Evolutionary conservation across 2,888 invertebrate species (phyloP).

Genomic region (Apamea anceps): DNA sequence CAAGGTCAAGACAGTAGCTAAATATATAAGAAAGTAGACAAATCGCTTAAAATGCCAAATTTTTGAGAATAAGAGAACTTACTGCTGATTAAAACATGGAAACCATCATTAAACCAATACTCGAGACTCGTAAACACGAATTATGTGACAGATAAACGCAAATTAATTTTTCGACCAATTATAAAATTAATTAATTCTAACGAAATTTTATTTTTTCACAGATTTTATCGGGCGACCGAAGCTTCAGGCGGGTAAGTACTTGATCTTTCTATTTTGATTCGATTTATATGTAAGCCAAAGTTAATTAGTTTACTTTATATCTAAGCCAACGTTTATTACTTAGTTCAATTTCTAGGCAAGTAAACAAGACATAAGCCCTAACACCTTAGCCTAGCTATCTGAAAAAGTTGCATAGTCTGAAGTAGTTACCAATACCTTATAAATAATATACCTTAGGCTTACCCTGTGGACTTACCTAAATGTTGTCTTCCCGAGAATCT

Average conservation of each 20-base stretch:
- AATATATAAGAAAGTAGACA: not conserved
- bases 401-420: not conserved
- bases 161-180: constrained; percentile 23
- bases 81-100: not conserved
- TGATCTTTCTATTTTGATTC: not conserved
- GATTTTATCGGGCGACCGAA: constrained; percentile 24
- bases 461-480: not conserved
- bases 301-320: not conserved
- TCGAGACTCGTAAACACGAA: not conserved
- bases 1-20: not conserved
- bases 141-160: not conserved
- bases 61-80: not conserved
- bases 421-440: not conserved
- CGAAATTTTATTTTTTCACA: constrained; percentile 39
- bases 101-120: constrained; percentile 7
- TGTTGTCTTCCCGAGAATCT: not conserved
- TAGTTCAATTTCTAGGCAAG: not conserved
- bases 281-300: not conserved
- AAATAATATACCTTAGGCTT: too few species aligned
- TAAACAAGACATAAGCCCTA: not conserved
- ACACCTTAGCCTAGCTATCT: not conserved
- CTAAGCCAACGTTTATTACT: not conserved
- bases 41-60: not conserved
- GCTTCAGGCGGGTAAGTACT: constrained; percentile 28
- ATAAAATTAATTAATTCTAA: constrained; percentile 18